These are phyloP conservation scores for Tenthredo mesomela DNA, from an alignment of 2,888 invertebrate genomes.

Conservation along the genomic window DNA sequence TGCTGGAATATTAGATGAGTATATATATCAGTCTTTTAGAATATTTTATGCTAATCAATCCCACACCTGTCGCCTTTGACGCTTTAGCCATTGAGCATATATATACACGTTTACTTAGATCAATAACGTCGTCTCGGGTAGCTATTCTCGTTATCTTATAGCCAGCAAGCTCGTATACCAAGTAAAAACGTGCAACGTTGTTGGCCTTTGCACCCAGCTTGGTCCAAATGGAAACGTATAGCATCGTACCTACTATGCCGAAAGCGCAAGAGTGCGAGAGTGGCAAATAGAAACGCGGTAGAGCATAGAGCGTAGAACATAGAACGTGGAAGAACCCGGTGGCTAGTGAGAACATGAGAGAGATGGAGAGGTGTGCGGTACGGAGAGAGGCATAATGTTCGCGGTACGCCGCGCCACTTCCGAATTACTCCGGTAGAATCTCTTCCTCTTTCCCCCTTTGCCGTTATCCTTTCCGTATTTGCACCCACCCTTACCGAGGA, in stretches of 20 bases:
- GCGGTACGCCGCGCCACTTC: constrained; percentile 74
- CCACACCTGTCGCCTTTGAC: constrained; percentile 19
- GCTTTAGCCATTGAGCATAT: neutral
- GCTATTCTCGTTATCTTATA: constrained; percentile 43
- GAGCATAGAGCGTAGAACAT: constrained; percentile 45
- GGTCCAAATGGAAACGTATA: constrained; percentile 46
- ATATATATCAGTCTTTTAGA: neutral
- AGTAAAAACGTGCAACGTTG: constrained; percentile 38
- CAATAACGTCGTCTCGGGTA: constrained; percentile 43
- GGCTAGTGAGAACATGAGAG: constrained; percentile 2
- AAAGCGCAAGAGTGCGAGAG: constrained; percentile 46
- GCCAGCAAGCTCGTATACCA: neutral
- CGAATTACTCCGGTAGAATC: constrained; percentile 74
- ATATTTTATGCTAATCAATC: neutral
- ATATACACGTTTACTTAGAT: constrained; percentile 23
- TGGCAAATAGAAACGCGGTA: constrained; percentile 52
- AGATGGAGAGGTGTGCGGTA: constrained; percentile 54
- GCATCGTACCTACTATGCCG: neutral
- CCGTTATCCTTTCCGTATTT: constrained; percentile 66
- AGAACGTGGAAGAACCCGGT: constrained; percentile 1
- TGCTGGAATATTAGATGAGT: neutral
- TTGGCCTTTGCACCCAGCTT: constrained; percentile 37
- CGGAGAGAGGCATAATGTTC: constrained; percentile 72
- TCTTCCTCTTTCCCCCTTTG: constrained; percentile 55
- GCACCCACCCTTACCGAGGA: constrained; percentile 67